These are phyloP conservation scores for Abrostola triplasia DNA, from an alignment of 2,888 invertebrate species.

Conservation along the genomic window DNA sequence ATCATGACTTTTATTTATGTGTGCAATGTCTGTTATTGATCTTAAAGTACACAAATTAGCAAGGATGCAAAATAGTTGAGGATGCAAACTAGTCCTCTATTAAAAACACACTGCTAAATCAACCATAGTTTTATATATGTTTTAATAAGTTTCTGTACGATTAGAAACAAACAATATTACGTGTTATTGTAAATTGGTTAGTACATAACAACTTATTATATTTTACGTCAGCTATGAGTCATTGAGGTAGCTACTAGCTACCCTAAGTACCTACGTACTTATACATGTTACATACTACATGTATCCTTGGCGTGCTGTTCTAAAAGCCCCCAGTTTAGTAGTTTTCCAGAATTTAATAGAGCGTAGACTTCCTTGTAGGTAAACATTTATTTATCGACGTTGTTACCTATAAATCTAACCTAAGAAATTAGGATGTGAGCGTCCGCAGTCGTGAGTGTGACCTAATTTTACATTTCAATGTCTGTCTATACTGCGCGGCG, in stretches of 20 bases:
- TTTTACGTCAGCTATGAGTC: conserved; percentile 1
- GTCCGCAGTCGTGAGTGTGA: conserved; percentile 47
- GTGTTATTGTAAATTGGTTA: no score
- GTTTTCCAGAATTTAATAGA: not conserved
- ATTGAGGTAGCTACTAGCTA: not conserved
- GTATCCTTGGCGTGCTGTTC: conserved; percentile 2
- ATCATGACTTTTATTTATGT: conserved; percentile 1
- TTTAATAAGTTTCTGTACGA: not conserved
- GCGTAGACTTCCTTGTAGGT: conserved; percentile 14
- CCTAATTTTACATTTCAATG: conserved; percentile 60
- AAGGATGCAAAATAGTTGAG: not conserved
- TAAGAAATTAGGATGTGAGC: conserved; percentile 54
- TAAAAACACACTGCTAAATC: not conserved
- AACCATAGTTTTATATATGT: not conserved
- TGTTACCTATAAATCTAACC: conserved; percentile 35
- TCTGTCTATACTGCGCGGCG: conserved; percentile 53
- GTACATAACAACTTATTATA: not conserved
- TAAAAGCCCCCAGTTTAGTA: not conserved
- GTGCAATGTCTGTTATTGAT: not conserved
- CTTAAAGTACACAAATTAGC: not conserved
- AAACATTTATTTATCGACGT: conserved; percentile 20
- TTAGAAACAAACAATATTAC: not conserved
- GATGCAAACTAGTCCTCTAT: not conserved
- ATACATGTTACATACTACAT: not conserved
- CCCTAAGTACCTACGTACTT: not conserved